Base-by-base conservation (phyloP, 2,888 invertebrate species). In the Caenorhabditis panamensis region DNA sequence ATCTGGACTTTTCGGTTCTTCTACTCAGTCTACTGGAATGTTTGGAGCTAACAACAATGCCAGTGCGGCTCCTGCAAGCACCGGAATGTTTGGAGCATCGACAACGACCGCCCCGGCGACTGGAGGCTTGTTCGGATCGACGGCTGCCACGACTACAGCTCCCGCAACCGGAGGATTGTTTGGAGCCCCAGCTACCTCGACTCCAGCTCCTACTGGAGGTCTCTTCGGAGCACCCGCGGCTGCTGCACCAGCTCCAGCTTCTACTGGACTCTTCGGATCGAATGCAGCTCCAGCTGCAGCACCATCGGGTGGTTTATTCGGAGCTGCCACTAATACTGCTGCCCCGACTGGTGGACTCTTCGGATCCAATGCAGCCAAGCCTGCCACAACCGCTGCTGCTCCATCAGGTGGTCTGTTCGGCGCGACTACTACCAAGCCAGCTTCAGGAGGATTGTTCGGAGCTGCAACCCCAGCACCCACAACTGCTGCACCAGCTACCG, bases 41-140 rank as follows among this genome's bases (percentile, higher is more conserved):
- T 41, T 41, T 13, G 41, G 41, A 41, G 13, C 41, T 6, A 24
- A 37, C 51, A 22, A 20, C 28, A 24, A 59, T 54, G n/a, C n/a
- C 58, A 41, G 13, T 13, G 13, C 41, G 5, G 41, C 41, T 41
- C 6, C 41, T 13, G 41, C 11, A 24, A 18, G 54, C 36, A 41
- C 62, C 47, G 77, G 77, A 8, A 49, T 77, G n/a, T 77, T 77
- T 20, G 76, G 76, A 41, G 9, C 72, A 26, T 26, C 16, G 1
- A 16, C 59, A 16, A n/a, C 59, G 3, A 5, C 69, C 16, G 36
- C 68, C 49, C 5, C 63, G 18, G 41, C 44, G 20, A 11, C 62
- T 28, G 49, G 64, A 20, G 37, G 51, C 2, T 20, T 69, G 20
- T 69, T 69, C 51, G 71, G 69, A 2, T 69, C 68, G 11, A 31